These are phyloP conservation scores for Rhinogobio ventralis DNA, from an alignment of 2,797 vertebrate species.

Conservation along the genomic window DNA sequence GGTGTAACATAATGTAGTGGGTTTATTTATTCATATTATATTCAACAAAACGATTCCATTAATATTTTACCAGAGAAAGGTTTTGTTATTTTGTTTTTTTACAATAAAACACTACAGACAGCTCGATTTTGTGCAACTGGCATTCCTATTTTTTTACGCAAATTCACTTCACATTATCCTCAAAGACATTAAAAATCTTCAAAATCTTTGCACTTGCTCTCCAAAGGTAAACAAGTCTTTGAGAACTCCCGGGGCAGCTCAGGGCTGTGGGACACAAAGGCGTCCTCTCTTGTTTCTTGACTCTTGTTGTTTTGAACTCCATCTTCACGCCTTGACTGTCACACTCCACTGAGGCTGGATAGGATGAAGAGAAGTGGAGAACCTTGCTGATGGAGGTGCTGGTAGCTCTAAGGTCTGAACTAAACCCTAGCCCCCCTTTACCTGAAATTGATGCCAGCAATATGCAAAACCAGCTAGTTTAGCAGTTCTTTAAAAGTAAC, in stretches of 20 bases:
- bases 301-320: conserved; percentile 54
- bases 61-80: neutral
- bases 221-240: conserved; percentile 36
- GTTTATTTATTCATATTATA: neutral
- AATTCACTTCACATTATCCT: conserved; percentile 4
- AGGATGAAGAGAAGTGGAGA: conserved; percentile 59
- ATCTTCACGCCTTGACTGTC: conserved; percentile 60
- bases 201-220: conserved; percentile 12
- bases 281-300: conserved; percentile 25
- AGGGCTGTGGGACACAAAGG: conserved; percentile 42
- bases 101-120: neutral
- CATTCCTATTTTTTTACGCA: neutral
- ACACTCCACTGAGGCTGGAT: conserved; percentile 53
- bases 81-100: too few relatives aligned
- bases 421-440: neutral
- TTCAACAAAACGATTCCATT: neutral
- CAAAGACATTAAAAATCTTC: conserved; percentile 4
- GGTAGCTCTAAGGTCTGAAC: conserved; percentile 48
- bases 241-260: conserved; percentile 12
- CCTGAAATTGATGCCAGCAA: neutral
- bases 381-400: conserved; percentile 57
- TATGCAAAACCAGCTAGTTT: neutral
- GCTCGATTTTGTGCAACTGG: neutral
- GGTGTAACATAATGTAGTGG: neutral
- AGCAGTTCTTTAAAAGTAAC: neutral